Percentiles rank a stretch among this genome's conserved stretches.
phyloP scores from a whole-genome alignment of 2,113 vertebrate genomes.

The Neolamprologus brichardi region DNA sequence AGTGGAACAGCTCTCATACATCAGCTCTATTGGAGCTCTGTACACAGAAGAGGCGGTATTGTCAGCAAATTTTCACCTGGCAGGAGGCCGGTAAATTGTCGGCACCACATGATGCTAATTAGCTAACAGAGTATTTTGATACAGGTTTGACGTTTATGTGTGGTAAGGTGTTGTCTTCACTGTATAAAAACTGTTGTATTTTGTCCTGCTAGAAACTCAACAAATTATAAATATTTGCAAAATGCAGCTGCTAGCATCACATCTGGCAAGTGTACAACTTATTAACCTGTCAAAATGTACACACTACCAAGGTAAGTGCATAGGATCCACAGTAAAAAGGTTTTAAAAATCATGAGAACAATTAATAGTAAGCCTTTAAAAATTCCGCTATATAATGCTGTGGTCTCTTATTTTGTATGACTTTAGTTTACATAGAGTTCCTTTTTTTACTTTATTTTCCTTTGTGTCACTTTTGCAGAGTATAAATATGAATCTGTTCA shows the following conservation, averaged over 20 bases:
- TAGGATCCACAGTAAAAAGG: not conserved
- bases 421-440: not conserved
- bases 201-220: not conserved
- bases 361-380: not conserved
- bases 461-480: not conserved
- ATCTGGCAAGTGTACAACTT: not conserved
- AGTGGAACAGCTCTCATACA: not conserved
- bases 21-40: not conserved
- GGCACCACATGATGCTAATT: not conserved
- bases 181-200: not conserved
- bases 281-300: not conserved
- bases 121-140: not conserved
- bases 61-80: not conserved
- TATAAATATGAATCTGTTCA: not conserved
- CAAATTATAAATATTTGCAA: not conserved
- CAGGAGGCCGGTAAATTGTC: not conserved
- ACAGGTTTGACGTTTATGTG: not conserved
- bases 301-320: not conserved
- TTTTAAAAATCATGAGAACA: not conserved
- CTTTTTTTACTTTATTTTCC: not conserved
- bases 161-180: not conserved
- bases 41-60: not conserved
- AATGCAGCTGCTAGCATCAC: not conserved
- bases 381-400: not conserved
- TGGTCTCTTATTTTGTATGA: not conserved